These are phyloP conservation scores for Willisornis vidua DNA, from an alignment of 2,113 vertebrate genomes.

Conservation along the genomic window DNA sequence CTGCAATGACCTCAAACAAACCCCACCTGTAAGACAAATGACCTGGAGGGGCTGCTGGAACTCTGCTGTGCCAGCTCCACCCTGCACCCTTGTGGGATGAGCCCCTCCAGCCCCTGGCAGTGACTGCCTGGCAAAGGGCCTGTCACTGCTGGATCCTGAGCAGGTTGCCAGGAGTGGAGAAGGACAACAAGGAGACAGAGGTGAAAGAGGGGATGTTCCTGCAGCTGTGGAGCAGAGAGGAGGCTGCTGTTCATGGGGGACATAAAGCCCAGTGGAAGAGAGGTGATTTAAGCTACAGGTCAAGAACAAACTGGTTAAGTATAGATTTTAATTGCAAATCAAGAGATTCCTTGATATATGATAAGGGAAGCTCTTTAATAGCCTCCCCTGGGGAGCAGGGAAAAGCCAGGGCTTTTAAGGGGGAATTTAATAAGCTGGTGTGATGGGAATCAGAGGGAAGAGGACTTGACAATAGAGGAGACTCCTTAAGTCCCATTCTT, in stretches of 20 bases:
- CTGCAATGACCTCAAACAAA: neutral
- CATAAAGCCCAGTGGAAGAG: neutral
- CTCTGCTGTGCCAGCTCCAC: neutral
- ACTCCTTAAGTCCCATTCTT: neutral
- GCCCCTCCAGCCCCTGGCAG: neutral
- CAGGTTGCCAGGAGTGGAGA: neutral
- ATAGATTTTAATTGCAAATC: neutral
- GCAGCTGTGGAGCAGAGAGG: neutral
- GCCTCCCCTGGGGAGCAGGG: neutral
- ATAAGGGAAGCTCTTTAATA: neutral
- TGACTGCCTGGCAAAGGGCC: neutral
- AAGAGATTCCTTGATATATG: neutral
- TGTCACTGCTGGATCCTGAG: neutral
- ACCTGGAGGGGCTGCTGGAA: neutral
- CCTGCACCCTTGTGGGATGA: neutral
- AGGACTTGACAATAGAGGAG: neutral
- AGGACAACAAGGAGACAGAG: neutral
- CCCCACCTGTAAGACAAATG: neutral
- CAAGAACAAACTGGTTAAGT: neutral
- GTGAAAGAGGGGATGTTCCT: accelerated
- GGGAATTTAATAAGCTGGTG: neutral
- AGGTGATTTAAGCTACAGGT: neutral
- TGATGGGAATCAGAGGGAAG: neutral
- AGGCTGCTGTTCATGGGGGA: neutral
- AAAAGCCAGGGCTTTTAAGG: neutral